Evolutionary conservation across 2,888 invertebrate genomes (phyloP), one percentile per base, ranked within the genome.

Genomic region (Cosmopolites sordidus): DNA sequence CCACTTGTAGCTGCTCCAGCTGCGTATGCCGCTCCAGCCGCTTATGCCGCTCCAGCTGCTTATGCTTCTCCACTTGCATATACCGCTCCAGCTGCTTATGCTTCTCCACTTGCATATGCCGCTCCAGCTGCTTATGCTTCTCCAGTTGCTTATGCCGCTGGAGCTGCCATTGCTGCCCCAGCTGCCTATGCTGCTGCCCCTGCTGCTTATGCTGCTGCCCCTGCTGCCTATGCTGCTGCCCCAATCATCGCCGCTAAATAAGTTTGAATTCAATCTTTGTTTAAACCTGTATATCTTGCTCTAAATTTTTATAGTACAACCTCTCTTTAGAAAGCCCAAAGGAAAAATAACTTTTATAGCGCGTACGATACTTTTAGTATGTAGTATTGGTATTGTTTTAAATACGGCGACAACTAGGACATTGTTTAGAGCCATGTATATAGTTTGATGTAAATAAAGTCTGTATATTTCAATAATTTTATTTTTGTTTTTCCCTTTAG

Each of bases 181-280:
- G 29, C 46, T 9, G 39, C 54, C n/a, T 48, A 48, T 12, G 44
- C 42, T 41, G 42, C 48, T n/a, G 39, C 50, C 8, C 15, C 48
- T n/a, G 37, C 48, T 11, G 42, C 30, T 1, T 52, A 47, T 5
- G 54, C 50, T 18, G 49, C 40, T 9, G n/a, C 48, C 1, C 49
- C 54, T 29, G 29, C 46, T 9, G 39, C 54, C n/a, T 48, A 48
- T 11, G 44, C 42, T 41, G 42, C 48, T n/a, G 39, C 50, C n/a
- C 22, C 47, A 14, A n/a, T 56, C 1, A 15, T 58, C n/a, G 58
- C 53, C 18, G 52, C 52, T 12, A 58, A 55, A 27, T 58, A 54
- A 41, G 17, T 39, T n/a, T 33, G 8, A 4, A 33, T 3, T 11
- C 12, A 6, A 27, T 27, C 27, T 27, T 9, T 27, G 27, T 27